Conservation (phyloP, 1,140 invertebrate genomes). For the Zaprionus lachaisei region DNA sequence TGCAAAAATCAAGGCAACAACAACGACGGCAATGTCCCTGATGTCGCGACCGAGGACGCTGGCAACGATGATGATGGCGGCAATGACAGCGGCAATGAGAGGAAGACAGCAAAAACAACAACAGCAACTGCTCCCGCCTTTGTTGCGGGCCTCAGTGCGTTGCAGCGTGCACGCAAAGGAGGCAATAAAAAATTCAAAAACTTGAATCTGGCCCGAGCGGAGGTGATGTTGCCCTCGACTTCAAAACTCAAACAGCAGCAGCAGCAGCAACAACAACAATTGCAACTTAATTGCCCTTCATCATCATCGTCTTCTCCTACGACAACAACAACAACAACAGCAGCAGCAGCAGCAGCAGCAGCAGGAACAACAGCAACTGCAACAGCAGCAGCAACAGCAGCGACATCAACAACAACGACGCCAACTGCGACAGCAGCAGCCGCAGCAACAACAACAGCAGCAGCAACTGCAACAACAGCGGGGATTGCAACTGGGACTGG, state of each 20-base stretch:
- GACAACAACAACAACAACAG: conserved; percentile 28
- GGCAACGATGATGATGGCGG: conserved; percentile 52
- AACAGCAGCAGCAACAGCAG: neutral
- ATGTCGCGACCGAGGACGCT: conserved; percentile 27
- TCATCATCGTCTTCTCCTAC: conserved; percentile 36
- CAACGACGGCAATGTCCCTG: conserved; percentile 7
- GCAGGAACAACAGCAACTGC: conserved; percentile 9
- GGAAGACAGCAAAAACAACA: conserved; percentile 25
- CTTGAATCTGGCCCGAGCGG: conserved; percentile 77
- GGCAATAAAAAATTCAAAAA: conserved; percentile 83
- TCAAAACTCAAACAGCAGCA: conserved; percentile 72
- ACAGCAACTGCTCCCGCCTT: conserved; percentile 29
- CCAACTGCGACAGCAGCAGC: conserved; percentile 13
- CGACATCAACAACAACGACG: conserved; percentile 8
- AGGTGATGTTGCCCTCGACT: conserved; percentile 81
- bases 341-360: conserved; percentile 16
- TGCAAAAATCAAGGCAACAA: conserved; percentile 47
- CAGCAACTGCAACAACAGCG: conserved; percentile 7
- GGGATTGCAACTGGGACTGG: conserved; percentile 1
- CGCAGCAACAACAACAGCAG: conserved; percentile 6
- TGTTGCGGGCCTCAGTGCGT: conserved; percentile 47
- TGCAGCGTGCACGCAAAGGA: conserved; percentile 68
- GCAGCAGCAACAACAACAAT: conserved; percentile 69
- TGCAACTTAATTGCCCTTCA: conserved; percentile 68
- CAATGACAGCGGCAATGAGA: conserved; percentile 29